Evolutionary conservation across 2,797 vertebrate genomes (phyloP).

Genomic region (Trichosurus vulpecula): DNA sequence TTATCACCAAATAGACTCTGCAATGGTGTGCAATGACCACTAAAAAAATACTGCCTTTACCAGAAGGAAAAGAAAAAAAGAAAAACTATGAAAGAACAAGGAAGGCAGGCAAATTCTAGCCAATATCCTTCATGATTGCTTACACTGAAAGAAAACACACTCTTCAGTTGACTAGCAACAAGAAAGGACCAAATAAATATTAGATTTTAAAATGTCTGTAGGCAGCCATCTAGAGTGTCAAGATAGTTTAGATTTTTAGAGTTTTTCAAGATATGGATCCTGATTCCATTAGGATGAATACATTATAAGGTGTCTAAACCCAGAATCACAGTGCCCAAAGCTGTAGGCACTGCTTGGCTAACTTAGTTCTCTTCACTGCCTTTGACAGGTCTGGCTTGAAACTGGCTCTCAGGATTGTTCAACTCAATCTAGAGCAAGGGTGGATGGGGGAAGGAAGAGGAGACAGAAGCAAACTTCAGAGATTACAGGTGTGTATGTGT

Average conservation of each 20-base stretch:
- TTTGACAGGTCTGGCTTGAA: too few relatives aligned
- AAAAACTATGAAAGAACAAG: conserved; percentile 31
- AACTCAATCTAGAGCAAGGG: neutral
- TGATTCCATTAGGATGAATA: neutral
- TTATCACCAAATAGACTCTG: conserved; percentile 27
- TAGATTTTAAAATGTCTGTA: neutral
- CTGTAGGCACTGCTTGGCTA: neutral
- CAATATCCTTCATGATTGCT: conserved; percentile 3
- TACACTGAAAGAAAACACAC: neutral
- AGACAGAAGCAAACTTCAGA: too few relatives aligned
- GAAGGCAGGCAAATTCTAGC: conserved; percentile 26
- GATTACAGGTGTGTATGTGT: too few relatives aligned
- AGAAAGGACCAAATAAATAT: neutral
- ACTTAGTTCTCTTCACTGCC: neutral
- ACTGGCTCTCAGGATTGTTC: neutral
- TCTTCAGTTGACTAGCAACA: neutral
- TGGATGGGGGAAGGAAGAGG: neutral
- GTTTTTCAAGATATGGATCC: neutral
- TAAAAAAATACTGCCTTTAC: conserved; percentile 2
- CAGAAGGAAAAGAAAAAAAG: neutral
- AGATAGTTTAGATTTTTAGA: neutral
- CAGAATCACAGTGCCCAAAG: neutral
- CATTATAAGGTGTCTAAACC: neutral
- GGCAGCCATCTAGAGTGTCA: neutral
- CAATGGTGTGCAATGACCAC: neutral